A percentile compares a stretch with the other conserved stretches of the same genome.
These are phyloP conservation scores for Rhinichthys osculus DNA, from an alignment of 2,797 vertebrate genomes.

Conservation along the genomic window DNA sequence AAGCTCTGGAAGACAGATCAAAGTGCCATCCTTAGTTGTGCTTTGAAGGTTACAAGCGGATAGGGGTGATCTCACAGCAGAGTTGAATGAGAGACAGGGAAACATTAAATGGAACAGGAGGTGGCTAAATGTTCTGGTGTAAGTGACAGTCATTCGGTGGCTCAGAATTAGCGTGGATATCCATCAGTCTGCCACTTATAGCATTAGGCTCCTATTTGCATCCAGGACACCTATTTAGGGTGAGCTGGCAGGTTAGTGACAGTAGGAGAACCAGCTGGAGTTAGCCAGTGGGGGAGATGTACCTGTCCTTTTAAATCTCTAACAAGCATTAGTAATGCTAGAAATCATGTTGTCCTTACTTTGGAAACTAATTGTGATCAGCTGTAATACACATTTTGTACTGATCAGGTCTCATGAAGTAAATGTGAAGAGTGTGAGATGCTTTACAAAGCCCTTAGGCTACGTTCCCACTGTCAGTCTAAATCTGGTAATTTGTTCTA, in stretches of 20 bases:
- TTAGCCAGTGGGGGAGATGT: slow-evolving; percentile 21
- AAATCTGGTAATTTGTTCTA: too few relatives aligned
- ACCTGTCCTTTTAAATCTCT: slow-evolving; percentile 23
- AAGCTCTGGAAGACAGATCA: slow-evolving; percentile 72
- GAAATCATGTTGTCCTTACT: background rate
- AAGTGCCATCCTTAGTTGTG: slow-evolving; percentile 73
- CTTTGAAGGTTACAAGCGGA: slow-evolving; percentile 75
- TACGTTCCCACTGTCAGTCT: too few relatives aligned
- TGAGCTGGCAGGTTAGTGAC: slow-evolving; percentile 52
- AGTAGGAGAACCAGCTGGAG: slow-evolving; percentile 15
- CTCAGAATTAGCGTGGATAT: slow-evolving; percentile 51
- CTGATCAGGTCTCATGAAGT: background rate
- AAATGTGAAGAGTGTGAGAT: background rate
- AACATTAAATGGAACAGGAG: slow-evolving; percentile 59
- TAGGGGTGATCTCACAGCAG: slow-evolving; percentile 57
- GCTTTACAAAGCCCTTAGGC: background rate
- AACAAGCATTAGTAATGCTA: slow-evolving; percentile 18
- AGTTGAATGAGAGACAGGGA: slow-evolving; percentile 53
- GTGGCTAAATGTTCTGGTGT: slow-evolving; percentile 58
- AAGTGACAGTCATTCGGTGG: slow-evolving; percentile 46
- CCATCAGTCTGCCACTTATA: slow-evolving; percentile 58
- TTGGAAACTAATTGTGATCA: background rate
- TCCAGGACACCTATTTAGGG: slow-evolving; percentile 40
- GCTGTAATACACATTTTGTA: background rate
- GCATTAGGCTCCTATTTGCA: slow-evolving; percentile 62